These are phyloP conservation scores for Lithosia quadra DNA, from an alignment of 2,888 invertebrate genomes.

Conservation along the genomic window DNA sequence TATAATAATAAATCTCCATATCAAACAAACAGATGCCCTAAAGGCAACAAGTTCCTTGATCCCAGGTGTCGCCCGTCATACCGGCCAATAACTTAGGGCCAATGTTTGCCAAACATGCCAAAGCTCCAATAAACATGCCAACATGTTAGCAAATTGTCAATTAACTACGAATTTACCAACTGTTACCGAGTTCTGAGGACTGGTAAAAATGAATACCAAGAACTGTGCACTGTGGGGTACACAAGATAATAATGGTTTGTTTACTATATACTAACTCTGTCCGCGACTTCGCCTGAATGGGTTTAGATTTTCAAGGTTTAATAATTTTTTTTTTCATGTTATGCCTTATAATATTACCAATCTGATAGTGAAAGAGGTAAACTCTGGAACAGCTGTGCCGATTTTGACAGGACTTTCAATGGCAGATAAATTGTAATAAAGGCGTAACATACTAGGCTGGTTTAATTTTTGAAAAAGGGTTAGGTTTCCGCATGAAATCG, in stretches of 20 bases:
- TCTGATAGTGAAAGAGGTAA: too few relatives aligned
- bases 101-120: slow-evolving; percentile 60
- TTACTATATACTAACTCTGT: too few relatives aligned
- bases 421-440: too few relatives aligned
- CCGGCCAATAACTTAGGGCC: slow-evolving; percentile 38
- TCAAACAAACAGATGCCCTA: slow-evolving; percentile 7
- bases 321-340: too few relatives aligned
- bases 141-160: slow-evolving; percentile 41
- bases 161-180: slow-evolving; percentile 46
- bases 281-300: too few relatives aligned
- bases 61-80: slow-evolving; percentile 39
- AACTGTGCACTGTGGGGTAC: slow-evolving; percentile 12
- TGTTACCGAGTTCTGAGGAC: slow-evolving; percentile 34
- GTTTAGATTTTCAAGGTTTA: too few relatives aligned
- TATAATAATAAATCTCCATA: slow-evolving; percentile 5
- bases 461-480: too few relatives aligned
- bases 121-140: slow-evolving; percentile 35
- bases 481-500: too few relatives aligned
- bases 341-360: too few relatives aligned
- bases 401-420: too few relatives aligned
- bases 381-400: too few relatives aligned
- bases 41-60: slow-evolving; percentile 9
- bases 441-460: too few relatives aligned
- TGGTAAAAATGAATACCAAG: slow-evolving; percentile 21
- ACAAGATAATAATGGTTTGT: slow-evolving; percentile 28